Conservation (phyloP, 2,888 invertebrate genomes). For the Drosophila greeni region DNA sequence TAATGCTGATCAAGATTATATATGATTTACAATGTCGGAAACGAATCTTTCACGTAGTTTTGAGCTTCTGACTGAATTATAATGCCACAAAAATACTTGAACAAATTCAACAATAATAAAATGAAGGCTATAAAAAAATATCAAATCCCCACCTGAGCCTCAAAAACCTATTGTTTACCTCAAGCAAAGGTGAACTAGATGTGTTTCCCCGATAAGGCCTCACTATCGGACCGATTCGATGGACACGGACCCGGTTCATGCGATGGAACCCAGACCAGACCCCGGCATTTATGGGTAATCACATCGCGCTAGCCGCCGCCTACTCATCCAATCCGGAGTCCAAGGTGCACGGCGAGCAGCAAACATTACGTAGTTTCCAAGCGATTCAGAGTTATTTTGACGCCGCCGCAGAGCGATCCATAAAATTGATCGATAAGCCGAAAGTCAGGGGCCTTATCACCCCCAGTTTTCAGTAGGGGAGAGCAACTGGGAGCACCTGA, state of each 20-base stretch:
- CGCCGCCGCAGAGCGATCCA: conserved; percentile 46
- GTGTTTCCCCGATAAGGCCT: conserved; percentile 9
- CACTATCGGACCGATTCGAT: conserved; percentile 10
- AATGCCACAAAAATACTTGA: not conserved
- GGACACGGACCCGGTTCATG: conserved; percentile 30
- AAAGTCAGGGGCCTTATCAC: conserved; percentile 37
- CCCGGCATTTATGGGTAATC: conserved; percentile 27
- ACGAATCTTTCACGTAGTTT: not conserved
- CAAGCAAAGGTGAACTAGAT: conserved; percentile 19
- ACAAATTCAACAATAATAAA: not conserved
- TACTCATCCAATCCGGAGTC: conserved; percentile 50
- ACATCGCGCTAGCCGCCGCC: conserved; percentile 36
- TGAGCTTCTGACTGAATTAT: not conserved
- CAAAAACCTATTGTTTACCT: conserved; percentile 3
- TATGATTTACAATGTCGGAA: not conserved
- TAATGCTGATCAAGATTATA: not conserved
- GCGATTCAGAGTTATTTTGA: conserved; percentile 58
- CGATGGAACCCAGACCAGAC: conserved; percentile 15
- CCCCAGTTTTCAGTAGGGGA: not conserved
- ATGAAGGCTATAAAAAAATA: not conserved
- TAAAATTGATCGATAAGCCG: conserved; percentile 56
- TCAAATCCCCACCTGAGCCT: not conserved
- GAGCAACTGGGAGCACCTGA: conserved; percentile 10
- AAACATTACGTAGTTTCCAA: conserved; percentile 68
- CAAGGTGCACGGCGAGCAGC: conserved; percentile 49